These are phyloP conservation scores for Microcaecilia unicolor DNA, from an alignment of 2,797 vertebrate genomes.

Conservation along the genomic window DNA sequence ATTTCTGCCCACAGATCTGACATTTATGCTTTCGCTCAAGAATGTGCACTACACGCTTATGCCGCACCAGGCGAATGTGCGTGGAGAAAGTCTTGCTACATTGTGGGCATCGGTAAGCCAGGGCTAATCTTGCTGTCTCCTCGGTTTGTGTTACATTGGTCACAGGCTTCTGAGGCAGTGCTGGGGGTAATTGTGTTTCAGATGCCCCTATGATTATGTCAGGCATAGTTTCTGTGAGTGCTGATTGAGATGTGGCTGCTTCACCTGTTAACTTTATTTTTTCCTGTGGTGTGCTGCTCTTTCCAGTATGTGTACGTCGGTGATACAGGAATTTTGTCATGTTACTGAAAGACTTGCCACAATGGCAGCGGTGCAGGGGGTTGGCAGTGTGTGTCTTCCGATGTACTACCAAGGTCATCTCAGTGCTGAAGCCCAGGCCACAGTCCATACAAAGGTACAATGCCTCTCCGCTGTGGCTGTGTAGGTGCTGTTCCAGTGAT, in stretches of 20 bases:
- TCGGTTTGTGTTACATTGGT: neutral
- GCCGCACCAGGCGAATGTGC: conserved; percentile 64
- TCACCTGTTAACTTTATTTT: neutral
- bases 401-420: conserved; percentile 82
- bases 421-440: conserved; percentile 77
- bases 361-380: conserved; percentile 79
- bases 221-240: no score
- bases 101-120: conserved; percentile 53
- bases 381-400: conserved; percentile 78
- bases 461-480: conserved; percentile 77
- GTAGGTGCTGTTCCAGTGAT: conserved; percentile 79
- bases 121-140: neutral
- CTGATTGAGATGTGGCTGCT: accelerated
- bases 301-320: conserved; percentile 64
- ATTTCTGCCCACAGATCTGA: conserved; percentile 70
- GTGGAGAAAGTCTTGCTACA: conserved; percentile 67
- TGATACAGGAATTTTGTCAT: conserved; percentile 93
- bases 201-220: neutral
- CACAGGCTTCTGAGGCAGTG: neutral
- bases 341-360: conserved; percentile 83
- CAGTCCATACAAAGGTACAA: conserved; percentile 84
- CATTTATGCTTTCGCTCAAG: conserved; percentile 72
- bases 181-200: neutral
- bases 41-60: conserved; percentile 61
- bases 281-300: conserved; percentile 25